Conservation (phyloP, 2,113 vertebrate species). For the Forbesichthys agassizii region DNA sequence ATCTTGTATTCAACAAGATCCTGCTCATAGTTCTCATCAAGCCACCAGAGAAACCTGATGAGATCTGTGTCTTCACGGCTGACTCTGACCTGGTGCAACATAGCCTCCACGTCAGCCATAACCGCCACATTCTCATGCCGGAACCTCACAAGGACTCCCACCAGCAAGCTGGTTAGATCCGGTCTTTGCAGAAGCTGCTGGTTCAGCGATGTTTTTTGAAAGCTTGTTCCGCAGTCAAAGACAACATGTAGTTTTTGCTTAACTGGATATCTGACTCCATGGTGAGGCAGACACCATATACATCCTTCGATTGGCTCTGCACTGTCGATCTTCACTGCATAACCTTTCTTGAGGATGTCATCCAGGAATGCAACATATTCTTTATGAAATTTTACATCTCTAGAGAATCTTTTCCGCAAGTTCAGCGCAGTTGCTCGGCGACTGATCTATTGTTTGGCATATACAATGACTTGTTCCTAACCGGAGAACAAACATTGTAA, state of each 20-base stretch:
- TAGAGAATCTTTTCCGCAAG: conserved; percentile 13
- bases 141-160: too few species aligned
- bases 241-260: conserved; percentile 20
- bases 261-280: conserved; percentile 11
- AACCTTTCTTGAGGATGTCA: conserved; percentile 1
- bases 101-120: not conserved
- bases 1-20: conserved; percentile 14
- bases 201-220: conserved; percentile 19
- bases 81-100: conserved; percentile 32
- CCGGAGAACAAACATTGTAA: conserved; percentile 15
- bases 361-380: conserved; percentile 10
- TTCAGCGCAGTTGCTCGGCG: conserved; percentile 23
- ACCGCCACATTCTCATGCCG: conserved; percentile 15
- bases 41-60: conserved; percentile 35
- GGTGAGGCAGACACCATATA: conserved; percentile 27
- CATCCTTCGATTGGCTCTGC: not conserved
- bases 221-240: conserved; percentile 27
- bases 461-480: conserved; percentile 13
- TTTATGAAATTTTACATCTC: conserved; percentile 7
- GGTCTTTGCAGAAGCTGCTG: conserved; percentile 10
- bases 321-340: not conserved
- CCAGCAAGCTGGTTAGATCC: too few species aligned
- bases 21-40: not conserved
- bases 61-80: conserved; percentile 17
- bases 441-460: conserved; percentile 40